Conservation (phyloP, 2,797 vertebrate genomes). For the Ispidina lecontei region DNA sequence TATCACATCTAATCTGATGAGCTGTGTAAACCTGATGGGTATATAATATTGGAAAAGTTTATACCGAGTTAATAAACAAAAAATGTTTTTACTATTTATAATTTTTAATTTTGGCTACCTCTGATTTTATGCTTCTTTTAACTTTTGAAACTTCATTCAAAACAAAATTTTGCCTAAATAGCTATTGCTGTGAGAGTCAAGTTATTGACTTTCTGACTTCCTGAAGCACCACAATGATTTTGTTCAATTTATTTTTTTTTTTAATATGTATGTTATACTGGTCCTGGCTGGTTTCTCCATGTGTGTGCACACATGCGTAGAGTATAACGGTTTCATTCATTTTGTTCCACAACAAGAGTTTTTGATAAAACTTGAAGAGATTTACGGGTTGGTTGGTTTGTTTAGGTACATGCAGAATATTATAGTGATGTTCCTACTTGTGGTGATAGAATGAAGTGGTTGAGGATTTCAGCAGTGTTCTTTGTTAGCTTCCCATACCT, state of each 20-base stretch:
- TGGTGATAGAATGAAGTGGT: background rate
- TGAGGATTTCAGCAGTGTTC: background rate
- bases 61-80: background rate
- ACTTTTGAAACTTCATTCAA: background rate
- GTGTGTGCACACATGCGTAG: accelerated
- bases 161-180: background rate
- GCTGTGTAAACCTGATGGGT: background rate
- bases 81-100: background rate
- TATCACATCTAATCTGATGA: slow-evolving; percentile 1
- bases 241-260: background rate
- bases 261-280: background rate
- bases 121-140: background rate
- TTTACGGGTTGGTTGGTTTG: background rate
- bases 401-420: background rate
- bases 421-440: background rate
- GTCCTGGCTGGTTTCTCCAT: background rate
- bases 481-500: background rate
- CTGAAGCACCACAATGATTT: background rate
- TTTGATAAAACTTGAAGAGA: background rate
- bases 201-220: background rate
- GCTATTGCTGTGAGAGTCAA: background rate
- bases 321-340: background rate
- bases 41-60: background rate
- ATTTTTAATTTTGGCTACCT: background rate
- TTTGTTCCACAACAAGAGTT: background rate